These are phyloP conservation scores for Diarsia mendica DNA, from an alignment of 2,888 invertebrate species.

Conservation along the genomic window DNA sequence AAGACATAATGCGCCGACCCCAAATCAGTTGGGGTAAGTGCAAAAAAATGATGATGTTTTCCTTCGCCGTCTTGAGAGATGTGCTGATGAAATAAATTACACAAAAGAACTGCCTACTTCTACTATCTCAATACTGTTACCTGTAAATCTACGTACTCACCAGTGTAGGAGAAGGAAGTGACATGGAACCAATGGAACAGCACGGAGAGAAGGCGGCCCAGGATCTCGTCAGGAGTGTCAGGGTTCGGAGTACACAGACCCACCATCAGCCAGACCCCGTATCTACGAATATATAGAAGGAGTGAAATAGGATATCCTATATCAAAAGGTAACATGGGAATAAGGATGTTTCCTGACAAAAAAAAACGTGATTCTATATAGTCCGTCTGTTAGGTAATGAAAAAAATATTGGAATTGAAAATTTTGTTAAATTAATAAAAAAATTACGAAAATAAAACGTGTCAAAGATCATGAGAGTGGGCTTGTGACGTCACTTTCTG, in stretches of 20 bases:
- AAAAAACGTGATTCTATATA: no score
- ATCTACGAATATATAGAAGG: slow-evolving; percentile 86
- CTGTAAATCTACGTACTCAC: slow-evolving; percentile 82
- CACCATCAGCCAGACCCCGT: slow-evolving; percentile 99
- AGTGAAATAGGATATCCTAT: not conserved
- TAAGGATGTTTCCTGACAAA: no score
- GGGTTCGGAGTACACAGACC: slow-evolving; percentile 96
- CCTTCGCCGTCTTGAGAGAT: not conserved
- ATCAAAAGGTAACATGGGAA: not conserved
- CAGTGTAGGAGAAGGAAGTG: slow-evolving; percentile 98
- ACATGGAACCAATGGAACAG: slow-evolving; percentile 99
- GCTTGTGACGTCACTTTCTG: no score
- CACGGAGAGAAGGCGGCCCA: slow-evolving; percentile 98
- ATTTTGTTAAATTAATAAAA: no score
- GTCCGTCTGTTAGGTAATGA: no score
- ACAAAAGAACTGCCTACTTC: not conserved
- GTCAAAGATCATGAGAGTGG: no score
- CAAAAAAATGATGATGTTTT: not conserved
- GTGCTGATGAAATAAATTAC: not conserved
- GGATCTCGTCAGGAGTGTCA: slow-evolving; percentile 94
- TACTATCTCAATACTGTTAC: no score
- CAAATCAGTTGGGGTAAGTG: no score
- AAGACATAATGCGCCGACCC: no score
- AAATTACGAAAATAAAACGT: no score
- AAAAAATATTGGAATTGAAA: no score